Base-by-base conservation (phyloP, 2,888 invertebrate species). In the Caenorhabditis wallacei region DNA sequence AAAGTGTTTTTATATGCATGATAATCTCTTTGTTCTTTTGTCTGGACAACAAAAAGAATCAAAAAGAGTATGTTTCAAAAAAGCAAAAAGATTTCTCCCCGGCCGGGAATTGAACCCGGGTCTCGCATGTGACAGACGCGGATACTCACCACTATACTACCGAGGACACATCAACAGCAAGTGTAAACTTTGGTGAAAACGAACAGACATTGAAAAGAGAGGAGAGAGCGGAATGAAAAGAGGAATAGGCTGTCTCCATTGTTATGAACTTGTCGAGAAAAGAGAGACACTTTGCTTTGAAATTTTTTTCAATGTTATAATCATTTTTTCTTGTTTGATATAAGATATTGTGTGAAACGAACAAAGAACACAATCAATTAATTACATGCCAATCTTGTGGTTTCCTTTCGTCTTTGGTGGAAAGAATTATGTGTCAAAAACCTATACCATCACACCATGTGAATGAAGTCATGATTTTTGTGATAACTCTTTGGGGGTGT, bases 51-150 rank as follows among this genome's bases (percentile, higher is more conserved):
- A 30, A 30, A 20, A 48, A 20, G 37, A 37, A 68, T 5, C 22
- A 37, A 11, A n/a, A 71, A 11, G 0, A 40, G 51, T n/a, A 30
- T n/a, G 22, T 35, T 20, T 22, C 13, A 7, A 24, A 53, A 53
- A 61, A 61, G 18, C 51, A 59, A 78, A 82, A 82, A 82, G 53
- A 72, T 72, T 86, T 86, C 89, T 89, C 88, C 88, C 89, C 88
- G 89, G 88, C 89, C 89, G 89, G 89, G 89, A 88, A 89, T 89
- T 87, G 89, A 89, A 89, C 89, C 87, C 88, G 89, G 89, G 89
- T 89, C 89, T 89, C 89, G 89, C 89, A 89, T 87, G 89, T 89
- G 89, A 89, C 89, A 89, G 89, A 86, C 89, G 89, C 89, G 89
- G 89, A 89, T 89, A 89, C 89, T 89, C 82, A 89, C 89, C 88